Conservation (phyloP, 2,113 vertebrate species). For the Monopterus albus region DNA sequence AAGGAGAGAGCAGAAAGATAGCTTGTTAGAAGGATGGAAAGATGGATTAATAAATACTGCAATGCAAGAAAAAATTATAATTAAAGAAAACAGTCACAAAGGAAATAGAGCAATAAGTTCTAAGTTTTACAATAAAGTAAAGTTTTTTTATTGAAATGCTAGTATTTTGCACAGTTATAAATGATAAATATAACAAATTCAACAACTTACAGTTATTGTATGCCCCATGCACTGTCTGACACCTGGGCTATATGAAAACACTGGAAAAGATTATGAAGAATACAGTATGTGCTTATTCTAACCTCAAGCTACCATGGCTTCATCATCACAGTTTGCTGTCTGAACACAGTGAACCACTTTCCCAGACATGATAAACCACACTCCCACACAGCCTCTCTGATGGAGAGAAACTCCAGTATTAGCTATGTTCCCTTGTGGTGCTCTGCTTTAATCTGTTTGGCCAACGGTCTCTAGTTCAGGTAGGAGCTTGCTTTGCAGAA, state of each 20-base stretch:
- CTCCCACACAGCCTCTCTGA: conserved; percentile 57
- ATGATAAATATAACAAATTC: not conserved
- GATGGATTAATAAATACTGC: conserved; percentile 19
- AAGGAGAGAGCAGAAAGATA: conserved; percentile 12
- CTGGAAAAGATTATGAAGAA: conserved; percentile 5
- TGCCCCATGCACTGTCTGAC: not conserved
- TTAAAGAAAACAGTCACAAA: not conserved
- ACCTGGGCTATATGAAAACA: not conserved
- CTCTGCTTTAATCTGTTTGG: conserved; percentile 48
- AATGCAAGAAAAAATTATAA: not conserved
- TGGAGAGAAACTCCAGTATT: conserved; percentile 45
- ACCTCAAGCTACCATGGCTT: conserved; percentile 8
- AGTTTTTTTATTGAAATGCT: no score
- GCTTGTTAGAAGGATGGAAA: not conserved
- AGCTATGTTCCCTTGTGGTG: conserved; percentile 31
- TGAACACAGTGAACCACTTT: conserved; percentile 54
- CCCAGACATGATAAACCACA: conserved; percentile 48
- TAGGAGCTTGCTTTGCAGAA: conserved; percentile 10
- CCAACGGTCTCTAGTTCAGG: conserved; percentile 47
- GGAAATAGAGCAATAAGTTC: not conserved
- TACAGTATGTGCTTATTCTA: conserved; percentile 11
- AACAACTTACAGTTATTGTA: not conserved
- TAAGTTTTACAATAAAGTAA: no score
- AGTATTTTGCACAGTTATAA: no score
- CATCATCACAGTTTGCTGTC: conserved; percentile 24